These are phyloP conservation scores for Echinometra lucunter DNA, from an alignment of 53 echinoderm and acorn worm species.

Conservation along the genomic window DNA sequence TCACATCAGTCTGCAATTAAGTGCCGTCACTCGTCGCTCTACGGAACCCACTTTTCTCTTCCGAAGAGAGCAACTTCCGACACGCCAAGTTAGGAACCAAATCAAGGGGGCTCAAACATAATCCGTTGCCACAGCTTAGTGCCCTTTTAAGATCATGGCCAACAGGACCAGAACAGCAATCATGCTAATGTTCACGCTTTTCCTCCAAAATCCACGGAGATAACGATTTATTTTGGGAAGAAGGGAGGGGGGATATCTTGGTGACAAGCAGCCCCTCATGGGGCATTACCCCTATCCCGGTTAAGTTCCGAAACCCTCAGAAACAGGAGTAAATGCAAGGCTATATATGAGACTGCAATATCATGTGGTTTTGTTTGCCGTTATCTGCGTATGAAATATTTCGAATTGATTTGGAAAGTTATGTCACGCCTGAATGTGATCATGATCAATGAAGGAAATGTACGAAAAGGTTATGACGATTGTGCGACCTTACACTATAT, in stretches of 20 bases:
- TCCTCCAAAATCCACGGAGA: conserved; percentile 53
- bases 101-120: conserved; percentile 9
- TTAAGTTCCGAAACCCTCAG: conserved; percentile 18
- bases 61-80: conserved; percentile 48
- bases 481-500: background rate
- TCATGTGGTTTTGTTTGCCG: conserved; percentile 2
- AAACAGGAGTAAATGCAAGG: background rate
- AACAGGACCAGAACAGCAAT: background rate
- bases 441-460: background rate
- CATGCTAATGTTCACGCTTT: conserved; percentile 51
- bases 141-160: conserved; percentile 29
- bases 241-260: conserved; percentile 40
- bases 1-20: conserved; percentile 42
- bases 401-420: background rate
- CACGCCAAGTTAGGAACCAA: conserved; percentile 22
- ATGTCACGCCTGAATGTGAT: background rate
- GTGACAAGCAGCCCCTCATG: conserved; percentile 20
- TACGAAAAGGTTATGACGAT: background rate
- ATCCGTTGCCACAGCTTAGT: conserved; percentile 24
- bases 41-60: conserved; percentile 40
- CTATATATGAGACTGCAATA: background rate
- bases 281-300: background rate
- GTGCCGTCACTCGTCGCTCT: conserved; percentile 26
- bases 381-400: background rate
- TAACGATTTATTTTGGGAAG: conserved; percentile 50